phyloP scores from a whole-genome alignment of 2,888 invertebrate species.

The Pogonocherus hispidulus region DNA sequence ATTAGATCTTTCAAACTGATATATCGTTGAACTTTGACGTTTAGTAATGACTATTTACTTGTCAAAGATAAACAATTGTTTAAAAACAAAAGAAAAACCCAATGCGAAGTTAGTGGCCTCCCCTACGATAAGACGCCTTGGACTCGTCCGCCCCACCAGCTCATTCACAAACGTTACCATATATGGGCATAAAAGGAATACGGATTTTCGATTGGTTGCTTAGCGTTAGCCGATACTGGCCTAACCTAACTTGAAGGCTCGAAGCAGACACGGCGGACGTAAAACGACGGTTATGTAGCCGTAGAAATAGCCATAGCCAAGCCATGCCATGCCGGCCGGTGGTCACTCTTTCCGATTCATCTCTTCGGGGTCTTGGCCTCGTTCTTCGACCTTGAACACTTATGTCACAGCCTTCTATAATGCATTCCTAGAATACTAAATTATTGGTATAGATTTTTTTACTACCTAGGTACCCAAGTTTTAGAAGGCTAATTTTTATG shows the following conservation, averaged over 20 bases:
- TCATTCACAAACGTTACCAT: slow-evolving; percentile 81
- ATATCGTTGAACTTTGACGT: slow-evolving; percentile 40
- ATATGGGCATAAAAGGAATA: slow-evolving; percentile 85
- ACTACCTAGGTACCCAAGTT: neutral
- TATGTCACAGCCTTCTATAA: slow-evolving; percentile 57
- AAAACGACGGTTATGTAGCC: slow-evolving; percentile 39
- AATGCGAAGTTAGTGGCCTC: slow-evolving; percentile 51
- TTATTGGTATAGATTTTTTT: slow-evolving; percentile 17
- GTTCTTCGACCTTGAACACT: slow-evolving; percentile 63
- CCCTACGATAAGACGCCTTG: slow-evolving; percentile 59
- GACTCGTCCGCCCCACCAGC: slow-evolving; percentile 70
- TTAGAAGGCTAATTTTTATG: too few relatives aligned
- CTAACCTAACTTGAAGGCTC: slow-evolving; percentile 64
- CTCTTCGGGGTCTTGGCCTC: slow-evolving; percentile 60
- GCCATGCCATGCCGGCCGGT: slow-evolving; percentile 56
- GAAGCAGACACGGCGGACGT: slow-evolving; percentile 52
- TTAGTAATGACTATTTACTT: slow-evolving; percentile 39
- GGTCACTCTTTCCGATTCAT: slow-evolving; percentile 53
- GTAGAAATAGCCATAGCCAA: neutral
- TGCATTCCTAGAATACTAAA: slow-evolving; percentile 35
- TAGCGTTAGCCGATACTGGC: slow-evolving; percentile 58
- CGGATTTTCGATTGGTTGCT: slow-evolving; percentile 75
- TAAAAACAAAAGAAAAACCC: slow-evolving; percentile 49
- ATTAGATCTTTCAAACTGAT: slow-evolving; percentile 37
- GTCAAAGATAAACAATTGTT: slow-evolving; percentile 47